Percentiles rank a stretch among this genome's conserved stretches.
Conservation (phyloP, 2,113 vertebrate genomes). For the Hystrix cristata region DNA sequence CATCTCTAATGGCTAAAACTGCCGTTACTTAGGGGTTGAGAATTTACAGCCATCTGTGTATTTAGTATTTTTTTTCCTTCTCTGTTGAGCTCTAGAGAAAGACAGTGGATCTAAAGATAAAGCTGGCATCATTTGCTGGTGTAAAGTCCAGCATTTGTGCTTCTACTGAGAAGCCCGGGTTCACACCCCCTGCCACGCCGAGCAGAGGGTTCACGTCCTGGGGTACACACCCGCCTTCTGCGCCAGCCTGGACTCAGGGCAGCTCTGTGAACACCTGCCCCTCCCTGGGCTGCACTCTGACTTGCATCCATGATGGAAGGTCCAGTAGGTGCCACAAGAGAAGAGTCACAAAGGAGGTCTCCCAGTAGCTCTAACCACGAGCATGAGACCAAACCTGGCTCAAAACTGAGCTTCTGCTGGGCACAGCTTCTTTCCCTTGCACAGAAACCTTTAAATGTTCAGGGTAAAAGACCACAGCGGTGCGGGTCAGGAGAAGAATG, state of each 20-base stretch:
- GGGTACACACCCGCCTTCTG: fast-evolving
- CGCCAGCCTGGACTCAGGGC: neutral
- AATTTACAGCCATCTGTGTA: neutral
- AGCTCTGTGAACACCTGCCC: fast-evolving
- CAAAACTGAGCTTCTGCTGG: neutral
- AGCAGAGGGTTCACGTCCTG: neutral
- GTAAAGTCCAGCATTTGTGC: neutral
- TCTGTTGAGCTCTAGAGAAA: neutral
- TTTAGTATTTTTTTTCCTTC: neutral
- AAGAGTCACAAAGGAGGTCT: neutral
- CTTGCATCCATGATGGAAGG: neutral
- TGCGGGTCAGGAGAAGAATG: neutral
- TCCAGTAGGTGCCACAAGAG: neutral
- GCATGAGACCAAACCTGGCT: neutral
- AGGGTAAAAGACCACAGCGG: neutral
- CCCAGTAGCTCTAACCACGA: neutral
- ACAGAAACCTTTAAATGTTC: neutral
- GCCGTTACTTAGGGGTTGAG: neutral
- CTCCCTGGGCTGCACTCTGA: neutral
- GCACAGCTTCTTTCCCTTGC: neutral
- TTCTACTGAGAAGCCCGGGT: neutral
- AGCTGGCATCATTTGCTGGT: neutral
- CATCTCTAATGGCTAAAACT: neutral
- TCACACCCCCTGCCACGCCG: fast-evolving
- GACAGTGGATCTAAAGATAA: neutral